These are phyloP conservation scores for Eulacestoma nigropectus DNA, from an alignment of 2,113 vertebrate genomes.

Conservation along the genomic window DNA sequence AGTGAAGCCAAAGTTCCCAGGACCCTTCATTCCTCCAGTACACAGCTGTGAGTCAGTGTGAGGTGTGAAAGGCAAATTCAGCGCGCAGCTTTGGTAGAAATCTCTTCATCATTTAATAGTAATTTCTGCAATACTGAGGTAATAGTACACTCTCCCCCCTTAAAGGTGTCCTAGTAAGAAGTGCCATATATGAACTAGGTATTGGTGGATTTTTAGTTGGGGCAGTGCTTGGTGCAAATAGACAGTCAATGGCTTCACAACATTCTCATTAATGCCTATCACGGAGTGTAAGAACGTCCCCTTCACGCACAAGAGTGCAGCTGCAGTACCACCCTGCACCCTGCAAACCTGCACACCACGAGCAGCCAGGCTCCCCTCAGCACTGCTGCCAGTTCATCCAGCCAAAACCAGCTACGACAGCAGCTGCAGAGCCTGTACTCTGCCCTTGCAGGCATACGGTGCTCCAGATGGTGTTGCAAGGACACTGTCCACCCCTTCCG, in stretches of 20 bases:
- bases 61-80: not conserved
- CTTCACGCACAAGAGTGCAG: not conserved
- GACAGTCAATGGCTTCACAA: not conserved
- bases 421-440: not conserved
- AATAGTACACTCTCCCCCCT: not conserved
- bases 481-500: rapidly evolving
- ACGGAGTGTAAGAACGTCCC: rapidly evolving
- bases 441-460: rapidly evolving
- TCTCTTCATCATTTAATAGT: rapidly evolving
- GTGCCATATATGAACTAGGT: rapidly evolving
- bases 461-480: not conserved
- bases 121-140: not conserved
- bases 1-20: not conserved
- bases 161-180: not conserved
- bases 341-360: rapidly evolving
- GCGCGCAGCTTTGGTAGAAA: rapidly evolving
- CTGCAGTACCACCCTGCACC: not conserved
- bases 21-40: not conserved
- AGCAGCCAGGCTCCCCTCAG: not conserved
- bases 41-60: not conserved
- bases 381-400: rapidly evolving
- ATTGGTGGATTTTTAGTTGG: not conserved
- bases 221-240: not conserved
- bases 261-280: not conserved
- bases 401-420: rapidly evolving